phyloP scores from a whole-genome alignment of 1,140 invertebrate species.

The Macrostomum lignano region DNA sequence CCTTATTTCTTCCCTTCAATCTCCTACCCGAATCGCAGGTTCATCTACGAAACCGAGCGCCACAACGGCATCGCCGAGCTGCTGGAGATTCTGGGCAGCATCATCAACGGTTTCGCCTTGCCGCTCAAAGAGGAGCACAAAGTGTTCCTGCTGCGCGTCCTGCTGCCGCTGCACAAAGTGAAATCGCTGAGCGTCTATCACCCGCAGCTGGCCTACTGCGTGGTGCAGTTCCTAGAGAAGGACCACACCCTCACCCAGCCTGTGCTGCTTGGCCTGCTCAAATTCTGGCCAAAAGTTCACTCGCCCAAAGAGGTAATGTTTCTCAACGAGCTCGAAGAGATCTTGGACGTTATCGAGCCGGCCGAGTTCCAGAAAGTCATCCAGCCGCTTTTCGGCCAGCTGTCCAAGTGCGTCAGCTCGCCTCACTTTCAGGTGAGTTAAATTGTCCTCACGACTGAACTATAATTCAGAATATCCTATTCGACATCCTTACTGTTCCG shows the following conservation, averaged over 20 bases:
- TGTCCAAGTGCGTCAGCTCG: constrained; percentile 11
- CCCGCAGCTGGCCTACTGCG: constrained; percentile 45
- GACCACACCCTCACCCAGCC: constrained; percentile 42
- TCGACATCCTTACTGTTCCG: neutral
- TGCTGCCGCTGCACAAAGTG: constrained; percentile 13
- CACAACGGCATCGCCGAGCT: constrained; percentile 37
- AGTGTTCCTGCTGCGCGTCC: constrained; percentile 16
- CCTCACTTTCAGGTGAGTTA: constrained; percentile 11
- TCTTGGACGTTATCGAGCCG: constrained; percentile 11
- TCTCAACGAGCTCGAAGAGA: constrained; percentile 12
- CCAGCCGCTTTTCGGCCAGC: constrained; percentile 11
- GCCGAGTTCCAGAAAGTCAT: constrained; percentile 10
- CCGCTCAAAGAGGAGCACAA: constrained; percentile 26
- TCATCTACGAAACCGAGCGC: constrained; percentile 96
- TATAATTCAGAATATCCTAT: neutral
- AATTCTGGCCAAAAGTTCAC: constrained; percentile 87
- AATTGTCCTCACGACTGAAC: constrained; percentile 3
- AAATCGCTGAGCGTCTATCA: constrained; percentile 9
- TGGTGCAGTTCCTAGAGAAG: constrained; percentile 82
- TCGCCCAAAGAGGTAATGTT: constrained; percentile 53
- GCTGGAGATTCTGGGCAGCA: constrained; percentile 21
- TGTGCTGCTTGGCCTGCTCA: constrained; percentile 58
- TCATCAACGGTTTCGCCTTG: constrained; percentile 24
- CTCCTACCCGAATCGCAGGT: constrained; percentile 31
- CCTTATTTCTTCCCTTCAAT: too few species aligned